Conservation (phyloP, 2,888 invertebrate genomes). For the Disparrhopalites patrizii region DNA sequence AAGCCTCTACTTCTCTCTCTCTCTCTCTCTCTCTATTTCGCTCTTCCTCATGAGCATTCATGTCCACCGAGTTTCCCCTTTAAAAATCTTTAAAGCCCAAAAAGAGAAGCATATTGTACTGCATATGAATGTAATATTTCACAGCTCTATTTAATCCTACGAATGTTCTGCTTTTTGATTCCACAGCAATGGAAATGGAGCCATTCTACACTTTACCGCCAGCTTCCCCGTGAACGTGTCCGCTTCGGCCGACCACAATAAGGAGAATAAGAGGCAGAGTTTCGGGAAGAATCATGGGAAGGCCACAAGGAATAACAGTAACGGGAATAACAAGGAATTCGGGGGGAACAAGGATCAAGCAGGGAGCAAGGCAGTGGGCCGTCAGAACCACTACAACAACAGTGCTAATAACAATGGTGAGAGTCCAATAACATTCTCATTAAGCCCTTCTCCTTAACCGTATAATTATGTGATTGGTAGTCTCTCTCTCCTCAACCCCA, state of each 20-base stretch:
- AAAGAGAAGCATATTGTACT: too few relatives aligned
- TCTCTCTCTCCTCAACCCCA: too few relatives aligned
- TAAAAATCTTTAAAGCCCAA: too few relatives aligned
- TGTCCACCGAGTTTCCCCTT: background rate
- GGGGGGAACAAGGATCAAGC: background rate
- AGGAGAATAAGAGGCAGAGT: slow-evolving; percentile 17
- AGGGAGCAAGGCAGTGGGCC: slow-evolving; percentile 4
- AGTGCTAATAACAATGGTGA: slow-evolving; percentile 20
- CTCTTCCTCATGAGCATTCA: background rate
- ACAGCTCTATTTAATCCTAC: too few relatives aligned
- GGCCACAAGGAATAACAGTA: slow-evolving; percentile 12
- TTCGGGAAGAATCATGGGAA: slow-evolving; percentile 15
- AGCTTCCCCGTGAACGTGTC: background rate
- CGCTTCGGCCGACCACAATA: background rate
- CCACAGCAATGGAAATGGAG: slow-evolving; percentile 18
- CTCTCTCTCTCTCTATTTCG: too few relatives aligned
- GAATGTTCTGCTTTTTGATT: background rate
- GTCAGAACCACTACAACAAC: slow-evolving; percentile 5
- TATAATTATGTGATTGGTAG: too few relatives aligned
- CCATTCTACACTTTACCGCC: slow-evolving; percentile 8
- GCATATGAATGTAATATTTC: too few relatives aligned
- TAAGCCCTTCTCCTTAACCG: background rate
- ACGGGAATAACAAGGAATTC: slow-evolving; percentile 4
- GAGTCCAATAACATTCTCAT: background rate
- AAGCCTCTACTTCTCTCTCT: too few relatives aligned